phyloP scores from a whole-genome alignment of 2,888 invertebrate genomes.

The Drosophila neotestacea region DNA sequence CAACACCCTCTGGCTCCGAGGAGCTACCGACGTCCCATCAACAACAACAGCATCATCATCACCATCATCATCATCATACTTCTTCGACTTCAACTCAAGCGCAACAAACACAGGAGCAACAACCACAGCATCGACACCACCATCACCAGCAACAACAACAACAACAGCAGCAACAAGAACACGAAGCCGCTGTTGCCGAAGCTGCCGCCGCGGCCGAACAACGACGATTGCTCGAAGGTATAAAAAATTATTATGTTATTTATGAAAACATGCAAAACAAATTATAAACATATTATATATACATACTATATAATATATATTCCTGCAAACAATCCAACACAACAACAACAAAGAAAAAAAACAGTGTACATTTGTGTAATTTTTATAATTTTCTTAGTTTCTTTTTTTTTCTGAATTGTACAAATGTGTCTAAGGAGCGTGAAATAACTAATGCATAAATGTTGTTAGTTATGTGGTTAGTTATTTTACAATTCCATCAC shows the following conservation, averaged over 20 bases:
- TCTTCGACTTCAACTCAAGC: slow-evolving; percentile 61
- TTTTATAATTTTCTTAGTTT: slow-evolving; percentile 52
- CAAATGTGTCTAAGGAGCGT: slow-evolving; percentile 6
- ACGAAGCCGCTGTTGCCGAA: slow-evolving; percentile 76
- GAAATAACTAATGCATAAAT: slow-evolving; percentile 5
- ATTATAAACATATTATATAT: slow-evolving; percentile 51
- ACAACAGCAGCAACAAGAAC: slow-evolving; percentile 68
- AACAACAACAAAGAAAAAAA: slow-evolving; percentile 30
- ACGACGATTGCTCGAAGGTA: slow-evolving; percentile 85
- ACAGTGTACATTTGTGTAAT: slow-evolving; percentile 59
- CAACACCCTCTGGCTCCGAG: slow-evolving; percentile 81
- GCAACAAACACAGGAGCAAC: slow-evolving; percentile 58
- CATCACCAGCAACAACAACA: slow-evolving; percentile 70
- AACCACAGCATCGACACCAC: slow-evolving; percentile 62
- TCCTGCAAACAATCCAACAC: slow-evolving; percentile 39
- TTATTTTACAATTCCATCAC: slow-evolving; percentile 27
- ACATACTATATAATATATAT: slow-evolving; percentile 43
- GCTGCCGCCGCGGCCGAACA: slow-evolving; percentile 83
- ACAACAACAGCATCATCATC: slow-evolving; percentile 59
- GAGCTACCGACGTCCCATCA: slow-evolving; percentile 60
- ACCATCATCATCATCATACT: slow-evolving; percentile 67
- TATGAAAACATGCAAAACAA: slow-evolving; percentile 56
- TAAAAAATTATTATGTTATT: slow-evolving; percentile 73
- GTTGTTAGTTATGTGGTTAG: not conserved
- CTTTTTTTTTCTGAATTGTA: slow-evolving; percentile 30